Percentiles rank a stretch among this genome's conserved stretches.
Evolutionary conservation across 37 sponge, comb jelly and placozoan genomes (phyloP).

Genomic region (Lycopodina hypogea): DNA sequence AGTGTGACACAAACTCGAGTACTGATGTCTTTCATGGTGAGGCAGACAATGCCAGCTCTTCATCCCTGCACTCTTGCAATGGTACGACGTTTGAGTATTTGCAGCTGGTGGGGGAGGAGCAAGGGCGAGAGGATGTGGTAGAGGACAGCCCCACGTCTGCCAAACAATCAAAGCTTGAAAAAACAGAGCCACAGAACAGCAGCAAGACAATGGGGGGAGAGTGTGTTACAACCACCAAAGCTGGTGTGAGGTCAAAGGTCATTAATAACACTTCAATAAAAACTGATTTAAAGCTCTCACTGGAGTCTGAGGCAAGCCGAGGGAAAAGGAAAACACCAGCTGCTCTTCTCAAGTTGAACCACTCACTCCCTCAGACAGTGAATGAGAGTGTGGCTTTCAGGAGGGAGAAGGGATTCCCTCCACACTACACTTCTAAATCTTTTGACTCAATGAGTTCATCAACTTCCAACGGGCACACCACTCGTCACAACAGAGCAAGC

Average conservation of each 20-base stretch:
- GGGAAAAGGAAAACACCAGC: background rate
- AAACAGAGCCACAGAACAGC: background rate
- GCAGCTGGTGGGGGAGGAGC: conserved; percentile 20
- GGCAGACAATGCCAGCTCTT: background rate
- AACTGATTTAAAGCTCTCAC: background rate
- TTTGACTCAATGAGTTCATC: no score
- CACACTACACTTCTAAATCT: background rate
- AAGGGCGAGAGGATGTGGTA: background rate
- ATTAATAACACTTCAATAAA: background rate
- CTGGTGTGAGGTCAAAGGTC: background rate
- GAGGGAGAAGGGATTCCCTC: background rate
- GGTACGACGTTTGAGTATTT: conserved; percentile 8
- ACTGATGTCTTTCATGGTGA: background rate
- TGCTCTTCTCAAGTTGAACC: conserved; percentile 2
- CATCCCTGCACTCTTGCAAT: conserved; percentile 6
- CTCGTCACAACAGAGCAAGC: background rate
- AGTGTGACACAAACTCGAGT: conserved; percentile 5
- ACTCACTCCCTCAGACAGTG: background rate
- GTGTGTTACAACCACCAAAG: background rate
- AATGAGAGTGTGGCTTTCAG: no score
- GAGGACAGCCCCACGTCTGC: background rate
- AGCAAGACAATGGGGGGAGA: no score
- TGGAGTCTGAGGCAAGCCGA: background rate
- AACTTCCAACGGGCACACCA: background rate
- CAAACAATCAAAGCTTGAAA: background rate